Evolutionary conservation across 1,140 invertebrate genomes (phyloP).

Genomic region (Ceratina australensis): DNA sequence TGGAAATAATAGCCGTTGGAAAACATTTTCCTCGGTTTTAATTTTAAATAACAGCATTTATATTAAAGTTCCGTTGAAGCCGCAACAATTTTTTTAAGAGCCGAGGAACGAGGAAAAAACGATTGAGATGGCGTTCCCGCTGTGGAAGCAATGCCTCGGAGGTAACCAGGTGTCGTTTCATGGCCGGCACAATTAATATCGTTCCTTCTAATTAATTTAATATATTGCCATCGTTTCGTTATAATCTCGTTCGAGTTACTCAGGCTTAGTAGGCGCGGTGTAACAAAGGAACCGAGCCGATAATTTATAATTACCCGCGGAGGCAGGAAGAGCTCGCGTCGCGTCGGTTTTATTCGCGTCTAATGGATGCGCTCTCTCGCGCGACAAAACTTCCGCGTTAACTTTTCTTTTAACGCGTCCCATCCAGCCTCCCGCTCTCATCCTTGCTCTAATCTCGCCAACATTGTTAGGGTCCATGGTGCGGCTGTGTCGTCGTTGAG

Average conservation of each 20-base stretch:
- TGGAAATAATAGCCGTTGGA: too few species aligned
- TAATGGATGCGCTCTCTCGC: slow-evolving; percentile 37
- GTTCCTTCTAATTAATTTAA: slow-evolving; percentile 21
- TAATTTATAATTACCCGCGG: slow-evolving; percentile 30
- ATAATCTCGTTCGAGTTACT: slow-evolving; percentile 22
- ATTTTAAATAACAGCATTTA: too few species aligned
- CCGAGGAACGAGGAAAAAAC: background rate
- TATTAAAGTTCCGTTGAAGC: too few species aligned
- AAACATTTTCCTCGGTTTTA: too few species aligned
- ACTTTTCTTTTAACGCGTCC: slow-evolving; percentile 43
- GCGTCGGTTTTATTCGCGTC: slow-evolving; percentile 24
- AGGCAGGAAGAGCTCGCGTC: background rate
- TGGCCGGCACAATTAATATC: background rate
- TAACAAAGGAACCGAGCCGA: slow-evolving; percentile 13
- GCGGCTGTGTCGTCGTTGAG: slow-evolving; percentile 41
- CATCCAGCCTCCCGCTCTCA: background rate
- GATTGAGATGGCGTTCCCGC: background rate
- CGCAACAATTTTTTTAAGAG: background rate
- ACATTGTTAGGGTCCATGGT: slow-evolving; percentile 42
- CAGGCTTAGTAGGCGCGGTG: slow-evolving; percentile 1
- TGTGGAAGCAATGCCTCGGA: background rate
- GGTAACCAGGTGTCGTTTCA: slow-evolving; percentile 6
- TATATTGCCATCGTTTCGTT: slow-evolving; percentile 1
- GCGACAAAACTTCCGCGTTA: slow-evolving; percentile 51
- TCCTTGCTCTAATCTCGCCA: slow-evolving; percentile 38